Evolutionary conservation across 2,888 invertebrate genomes (phyloP).

Genomic region (Platypus cylindrus): DNA sequence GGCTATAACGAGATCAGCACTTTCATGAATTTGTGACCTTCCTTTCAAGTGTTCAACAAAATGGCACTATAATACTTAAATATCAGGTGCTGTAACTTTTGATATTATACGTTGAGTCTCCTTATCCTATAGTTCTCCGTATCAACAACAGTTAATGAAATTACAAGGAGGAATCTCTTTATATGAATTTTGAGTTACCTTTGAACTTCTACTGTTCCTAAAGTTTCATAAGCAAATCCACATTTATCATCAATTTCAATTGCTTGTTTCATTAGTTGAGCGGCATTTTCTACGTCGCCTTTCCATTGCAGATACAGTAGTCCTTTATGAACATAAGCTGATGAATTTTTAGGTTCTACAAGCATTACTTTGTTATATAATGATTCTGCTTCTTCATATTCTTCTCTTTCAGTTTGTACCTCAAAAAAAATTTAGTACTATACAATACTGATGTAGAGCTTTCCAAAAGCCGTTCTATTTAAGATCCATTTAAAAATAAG

Average conservation of each 20-base stretch:
- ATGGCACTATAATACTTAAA: no score
- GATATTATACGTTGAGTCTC: no score
- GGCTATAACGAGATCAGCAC: no score
- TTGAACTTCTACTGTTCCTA: conserved; percentile 91
- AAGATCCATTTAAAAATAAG: no score
- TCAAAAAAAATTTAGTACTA: conserved; percentile 34
- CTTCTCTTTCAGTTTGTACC: conserved; percentile 74
- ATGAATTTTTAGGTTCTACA: conserved; percentile 74
- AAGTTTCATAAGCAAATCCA: conserved; percentile 89
- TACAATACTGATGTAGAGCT: no score
- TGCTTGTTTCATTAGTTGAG: conserved; percentile 65
- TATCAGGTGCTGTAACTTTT: no score
- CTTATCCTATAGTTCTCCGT: no score
- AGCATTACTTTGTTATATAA: conserved; percentile 70
- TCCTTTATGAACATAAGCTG: conserved; percentile 77
- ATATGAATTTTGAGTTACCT: conserved; percentile 39
- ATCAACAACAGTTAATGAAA: no score
- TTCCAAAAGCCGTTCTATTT: no score
- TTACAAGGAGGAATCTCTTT: background rate
- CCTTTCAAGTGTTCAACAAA: no score
- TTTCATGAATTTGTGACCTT: no score
- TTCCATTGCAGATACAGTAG: conserved; percentile 73
- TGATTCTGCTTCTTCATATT: conserved; percentile 70
- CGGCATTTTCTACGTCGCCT: conserved; percentile 67
- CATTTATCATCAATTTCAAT: conserved; percentile 83